Evolutionary conservation across 2,888 invertebrate species (phyloP).

Genomic region (Caenorhabditis angaria): DNA sequence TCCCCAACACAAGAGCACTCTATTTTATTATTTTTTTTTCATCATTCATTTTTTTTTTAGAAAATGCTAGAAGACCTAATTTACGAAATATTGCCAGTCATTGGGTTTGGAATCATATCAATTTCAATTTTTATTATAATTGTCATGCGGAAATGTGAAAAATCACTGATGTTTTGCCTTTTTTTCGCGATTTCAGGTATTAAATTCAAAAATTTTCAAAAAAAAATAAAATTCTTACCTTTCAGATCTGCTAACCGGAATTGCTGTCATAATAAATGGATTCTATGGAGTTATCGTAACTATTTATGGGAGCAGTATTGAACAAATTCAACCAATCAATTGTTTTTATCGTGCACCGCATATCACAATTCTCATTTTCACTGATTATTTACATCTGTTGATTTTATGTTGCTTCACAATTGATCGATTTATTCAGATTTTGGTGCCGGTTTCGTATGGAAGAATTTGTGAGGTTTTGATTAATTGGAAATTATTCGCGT

Average conservation of each 20-base stretch:
- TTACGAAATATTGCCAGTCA: constrained; percentile 53
- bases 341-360: constrained; percentile 41
- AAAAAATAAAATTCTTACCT: background rate
- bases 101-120: constrained; percentile 48
- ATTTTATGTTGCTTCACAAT: constrained; percentile 19
- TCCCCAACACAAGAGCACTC: background rate
- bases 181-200: constrained; percentile 43
- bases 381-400: constrained; percentile 44
- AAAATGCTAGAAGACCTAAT: constrained; percentile 58
- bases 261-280: constrained; percentile 38
- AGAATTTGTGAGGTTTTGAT: constrained; percentile 19
- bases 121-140: constrained; percentile 38
- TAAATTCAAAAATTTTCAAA: background rate
- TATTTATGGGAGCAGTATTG: constrained; percentile 45
- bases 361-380: constrained; percentile 31
- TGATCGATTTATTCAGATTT: constrained; percentile 38
- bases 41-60: constrained; percentile 18
- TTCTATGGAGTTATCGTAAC: constrained; percentile 49
- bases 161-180: constrained; percentile 28
- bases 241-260: constrained; percentile 35
- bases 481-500: background rate
- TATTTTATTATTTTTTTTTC: background rate
- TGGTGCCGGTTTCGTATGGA: constrained; percentile 43
- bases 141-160: constrained; percentile 26
- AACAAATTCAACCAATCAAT: constrained; percentile 34